These are phyloP conservation scores for Calliphora vomitoria DNA, from an alignment of 2,888 invertebrate genomes.

Conservation along the genomic window DNA sequence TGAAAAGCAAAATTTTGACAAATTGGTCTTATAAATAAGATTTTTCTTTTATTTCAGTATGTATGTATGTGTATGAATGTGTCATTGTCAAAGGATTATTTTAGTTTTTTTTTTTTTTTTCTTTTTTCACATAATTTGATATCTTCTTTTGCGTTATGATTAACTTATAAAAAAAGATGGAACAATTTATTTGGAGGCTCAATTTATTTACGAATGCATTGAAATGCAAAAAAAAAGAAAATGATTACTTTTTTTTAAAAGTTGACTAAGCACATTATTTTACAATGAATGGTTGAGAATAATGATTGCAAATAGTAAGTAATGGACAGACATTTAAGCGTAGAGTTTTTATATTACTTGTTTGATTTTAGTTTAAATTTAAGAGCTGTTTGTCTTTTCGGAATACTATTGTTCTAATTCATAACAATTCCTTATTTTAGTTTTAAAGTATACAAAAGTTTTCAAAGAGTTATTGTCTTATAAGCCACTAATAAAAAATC, in stretches of 20 bases:
- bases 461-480: too few species aligned
- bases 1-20: constrained; percentile 67
- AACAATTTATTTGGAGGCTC: constrained; percentile 32
- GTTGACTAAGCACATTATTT: neutral
- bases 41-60: constrained; percentile 43
- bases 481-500: too few species aligned
- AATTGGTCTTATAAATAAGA: constrained; percentile 69
- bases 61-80: neutral
- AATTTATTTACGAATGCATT: constrained; percentile 39
- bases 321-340: too few species aligned
- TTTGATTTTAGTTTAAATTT: too few species aligned
- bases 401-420: too few species aligned
- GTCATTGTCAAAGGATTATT: constrained; percentile 42
- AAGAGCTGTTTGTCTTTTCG: too few species aligned
- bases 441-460: too few species aligned
- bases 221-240: constrained; percentile 5
- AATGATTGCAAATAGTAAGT: too few species aligned
- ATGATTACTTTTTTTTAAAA: neutral
- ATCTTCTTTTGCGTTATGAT: constrained; percentile 16
- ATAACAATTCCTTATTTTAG: too few species aligned
- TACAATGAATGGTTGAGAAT: neutral
- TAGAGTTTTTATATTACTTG: too few species aligned
- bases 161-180: constrained; percentile 2
- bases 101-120: constrained; percentile 1
- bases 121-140: constrained; percentile 3